Evolutionary conservation across 2,113 vertebrate species (phyloP), one percentile per base, ranked within the genome.

Genomic region (Tachycineta bicolor): DNA sequence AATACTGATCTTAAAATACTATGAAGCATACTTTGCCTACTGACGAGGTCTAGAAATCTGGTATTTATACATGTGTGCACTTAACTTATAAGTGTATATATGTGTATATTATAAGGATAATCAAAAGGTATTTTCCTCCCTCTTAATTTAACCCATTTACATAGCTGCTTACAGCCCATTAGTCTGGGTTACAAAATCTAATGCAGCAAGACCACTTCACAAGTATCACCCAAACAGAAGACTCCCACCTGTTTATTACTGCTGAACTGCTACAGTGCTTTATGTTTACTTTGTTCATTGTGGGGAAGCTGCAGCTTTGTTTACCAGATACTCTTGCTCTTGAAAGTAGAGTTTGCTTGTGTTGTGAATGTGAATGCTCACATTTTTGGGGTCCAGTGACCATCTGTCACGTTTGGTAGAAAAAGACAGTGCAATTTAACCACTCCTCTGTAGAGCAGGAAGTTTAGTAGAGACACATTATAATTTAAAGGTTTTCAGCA

Each of bases 171-270:
- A 84, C 50, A 89, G 80, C 24, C 64, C 80, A 69, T 92, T 94
- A 89, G 60, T 49, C 68, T 71, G 25, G 80, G 93, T 95, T 95
- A 84, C 83, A 91, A 87, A 92, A 89, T 78, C 83, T 89, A 91
- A 92, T 92, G 87, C 93, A 94, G 87, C 83, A 95, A 93, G 79
- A 85, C 65, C 53, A 29, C 68, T 94, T 89, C 41, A 64, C 53
- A 96, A 83, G 60, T 78, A 81, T 67, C 77, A 77, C 47, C 63
- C 50, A 64, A 89, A 87, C n/a, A 68, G 75, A 56, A 94, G 65
- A 79, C 77, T 97, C 89, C 91, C 62, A 87, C 81, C 87, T 91
- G 53, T 81, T 93, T 95, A 94, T 93, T 95, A 24, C 52, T 86
- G 4, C 33, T 89, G 73, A 89, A n/a, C 31, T 82, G 83, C 77